Evolutionary conservation across 2,888 invertebrate species (phyloP), one percentile per base, ranked within the genome.

Genomic region (Andrena fulva): DNA sequence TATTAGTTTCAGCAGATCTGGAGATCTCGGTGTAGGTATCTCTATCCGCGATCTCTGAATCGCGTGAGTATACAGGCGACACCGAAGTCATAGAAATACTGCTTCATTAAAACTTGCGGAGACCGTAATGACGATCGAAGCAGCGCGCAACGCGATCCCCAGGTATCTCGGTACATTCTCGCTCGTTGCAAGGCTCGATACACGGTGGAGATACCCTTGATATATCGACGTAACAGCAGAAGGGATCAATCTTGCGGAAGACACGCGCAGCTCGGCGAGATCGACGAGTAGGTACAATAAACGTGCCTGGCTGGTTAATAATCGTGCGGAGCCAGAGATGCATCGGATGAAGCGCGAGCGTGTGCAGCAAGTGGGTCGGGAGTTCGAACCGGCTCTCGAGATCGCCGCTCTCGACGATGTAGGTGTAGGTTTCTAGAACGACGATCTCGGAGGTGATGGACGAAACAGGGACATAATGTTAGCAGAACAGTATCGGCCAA

Each of bases 371-470:
- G 87, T 90, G 77, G 89, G 89, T 89, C 90, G 90, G 72, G 68
- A 78, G 69, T 77, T 78, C 73, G 79, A 71, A 71, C 80, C 86
- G 80, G 82, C 89, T 89, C 85, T 89, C 83, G 80, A 86, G 86
- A 90, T 85, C 84, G 78, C 67, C 70, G 63, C 70, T 84, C 82
- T 77, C 80, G 77, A 20, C 80, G 56, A 88, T 50, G 87, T 89
- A 90, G 82, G 85, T 87, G 84, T 89, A 81, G 85, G 84, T 89
- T 89, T 89, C 84, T 88, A 82, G 87, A 87, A 89, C 89, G 81
- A 27, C 31, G 52, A 52, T 71, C 71, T 71, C 62, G 27, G 8
- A 10, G 70, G 48, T 6, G 66, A 74, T 50, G 59, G 56, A n/a
- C 29, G 77, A 72, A 82, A 77, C 82, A 82, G 63, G 77, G 77